Conservation (phyloP, 2,113 vertebrate genomes). For the Alouatta palliata region DNA sequence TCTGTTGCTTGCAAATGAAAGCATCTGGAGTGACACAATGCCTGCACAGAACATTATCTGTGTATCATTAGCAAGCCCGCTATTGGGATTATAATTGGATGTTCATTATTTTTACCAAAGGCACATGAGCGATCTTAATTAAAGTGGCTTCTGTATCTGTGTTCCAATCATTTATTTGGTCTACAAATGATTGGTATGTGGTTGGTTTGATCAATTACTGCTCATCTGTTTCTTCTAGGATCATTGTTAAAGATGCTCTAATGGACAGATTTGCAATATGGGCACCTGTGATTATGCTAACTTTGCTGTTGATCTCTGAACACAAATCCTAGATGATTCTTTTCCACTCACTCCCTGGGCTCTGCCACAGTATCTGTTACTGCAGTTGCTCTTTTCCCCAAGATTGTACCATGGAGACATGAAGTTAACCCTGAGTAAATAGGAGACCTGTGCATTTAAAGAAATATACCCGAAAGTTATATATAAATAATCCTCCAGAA, state of each 20-base stretch:
- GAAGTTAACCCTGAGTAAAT: background rate
- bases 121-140: background rate
- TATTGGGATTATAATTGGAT: background rate
- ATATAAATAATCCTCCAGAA: background rate
- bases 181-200: background rate
- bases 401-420: background rate
- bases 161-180: background rate
- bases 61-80: background rate
- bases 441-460: background rate
- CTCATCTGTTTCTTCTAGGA: background rate
- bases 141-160: background rate
- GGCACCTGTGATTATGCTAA: background rate
- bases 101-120: background rate
- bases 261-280: background rate
- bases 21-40: background rate
- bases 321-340: background rate
- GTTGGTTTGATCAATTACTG: background rate
- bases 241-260: background rate
- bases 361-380: background rate
- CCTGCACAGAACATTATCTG: background rate
- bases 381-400: background rate
- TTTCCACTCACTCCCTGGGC: background rate
- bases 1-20: conserved; percentile 5
- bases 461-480: background rate
- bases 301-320: background rate